Percentiles rank a stretch among this genome's conserved stretches.
Conservation (phyloP, 2,113 vertebrate species). For the Lynx canadensis region DNA sequence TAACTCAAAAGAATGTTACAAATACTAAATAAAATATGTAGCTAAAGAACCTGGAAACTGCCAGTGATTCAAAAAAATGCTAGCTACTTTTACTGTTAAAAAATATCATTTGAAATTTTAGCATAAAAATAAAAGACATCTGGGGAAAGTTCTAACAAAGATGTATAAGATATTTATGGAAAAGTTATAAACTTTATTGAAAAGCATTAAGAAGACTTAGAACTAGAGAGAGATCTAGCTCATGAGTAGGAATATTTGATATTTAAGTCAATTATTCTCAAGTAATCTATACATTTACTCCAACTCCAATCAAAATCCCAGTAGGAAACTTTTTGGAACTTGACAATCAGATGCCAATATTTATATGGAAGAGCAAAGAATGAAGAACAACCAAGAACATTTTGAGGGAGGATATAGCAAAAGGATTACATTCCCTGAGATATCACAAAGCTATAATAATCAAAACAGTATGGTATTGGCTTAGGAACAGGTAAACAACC, state of each 20-base stretch:
- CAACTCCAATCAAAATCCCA: not conserved
- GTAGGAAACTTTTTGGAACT: not conserved
- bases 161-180: not conserved
- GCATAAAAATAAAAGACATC: not conserved
- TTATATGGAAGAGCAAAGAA: not conserved
- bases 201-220: not conserved
- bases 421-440: not conserved
- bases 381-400: not conserved
- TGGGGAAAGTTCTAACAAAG: not conserved
- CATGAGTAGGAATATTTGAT: not conserved
- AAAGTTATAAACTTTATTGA: not conserved
- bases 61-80: not conserved
- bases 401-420: not conserved
- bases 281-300: not conserved
- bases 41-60: not conserved
- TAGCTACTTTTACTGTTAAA: not conserved
- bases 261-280: not conserved
- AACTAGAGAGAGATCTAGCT: not conserved
- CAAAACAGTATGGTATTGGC: not conserved
- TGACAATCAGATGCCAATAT: not conserved
- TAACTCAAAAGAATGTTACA: not conserved
- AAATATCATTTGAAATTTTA: not conserved
- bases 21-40: not conserved
- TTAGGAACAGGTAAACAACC: not conserved
- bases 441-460: not conserved